Percentiles rank a stretch among this genome's conserved stretches.
Evolutionary conservation across 2,797 vertebrate genomes (phyloP).

Genomic region (Sebastolobus altivelis): DNA sequence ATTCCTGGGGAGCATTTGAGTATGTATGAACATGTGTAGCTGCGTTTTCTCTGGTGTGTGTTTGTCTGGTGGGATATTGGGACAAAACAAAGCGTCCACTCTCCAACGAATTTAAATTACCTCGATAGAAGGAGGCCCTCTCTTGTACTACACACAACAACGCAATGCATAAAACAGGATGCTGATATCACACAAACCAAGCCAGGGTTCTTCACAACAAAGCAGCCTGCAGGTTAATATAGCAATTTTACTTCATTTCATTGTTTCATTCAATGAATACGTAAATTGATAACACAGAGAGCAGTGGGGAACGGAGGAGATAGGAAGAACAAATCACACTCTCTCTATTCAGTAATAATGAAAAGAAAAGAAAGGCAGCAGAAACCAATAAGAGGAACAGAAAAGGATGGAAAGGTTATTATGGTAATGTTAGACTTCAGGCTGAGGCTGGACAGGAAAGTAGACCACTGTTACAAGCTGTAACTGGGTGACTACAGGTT

Average conservation of each 20-base stretch:
- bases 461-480: not conserved
- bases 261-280: too few species aligned
- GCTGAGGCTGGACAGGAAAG: not conserved
- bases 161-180: too few species aligned
- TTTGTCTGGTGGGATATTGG: conserved; percentile 26
- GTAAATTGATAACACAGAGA: too few species aligned
- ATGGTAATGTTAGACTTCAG: not conserved
- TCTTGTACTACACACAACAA: not conserved
- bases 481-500: not conserved
- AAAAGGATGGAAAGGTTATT: not conserved
- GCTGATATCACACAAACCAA: too few species aligned
- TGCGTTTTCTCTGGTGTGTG: conserved; percentile 1
- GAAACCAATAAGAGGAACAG: not conserved
- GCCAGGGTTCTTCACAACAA: too few species aligned
- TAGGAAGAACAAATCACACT: too few species aligned
- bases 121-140: not conserved
- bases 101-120: conserved; percentile 7
- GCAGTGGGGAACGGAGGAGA: too few species aligned
- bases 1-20: not conserved
- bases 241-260: too few species aligned
- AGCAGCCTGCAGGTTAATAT: too few species aligned
- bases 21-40: conserved; percentile 2
- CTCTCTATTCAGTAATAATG: too few species aligned
- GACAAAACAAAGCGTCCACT: not conserved
- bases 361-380: not conserved